Percentiles rank a stretch among this genome's conserved stretches.
Conservation (phyloP, 2,113 vertebrate species). For the Brachyistius frenatus region DNA sequence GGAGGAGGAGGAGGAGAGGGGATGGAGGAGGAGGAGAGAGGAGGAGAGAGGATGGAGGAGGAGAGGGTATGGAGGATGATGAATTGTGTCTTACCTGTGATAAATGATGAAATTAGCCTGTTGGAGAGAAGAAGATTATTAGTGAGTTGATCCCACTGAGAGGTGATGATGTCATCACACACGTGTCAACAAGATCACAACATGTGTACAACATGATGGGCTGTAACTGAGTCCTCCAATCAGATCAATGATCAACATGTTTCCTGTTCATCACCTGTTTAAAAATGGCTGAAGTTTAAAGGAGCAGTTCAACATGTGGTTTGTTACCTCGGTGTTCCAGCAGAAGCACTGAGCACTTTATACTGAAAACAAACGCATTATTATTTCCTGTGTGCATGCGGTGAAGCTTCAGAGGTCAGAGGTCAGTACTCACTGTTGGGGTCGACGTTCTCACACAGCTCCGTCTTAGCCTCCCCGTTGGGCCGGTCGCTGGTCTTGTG, state of each 20-base stretch:
- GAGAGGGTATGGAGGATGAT: constrained; percentile 73
- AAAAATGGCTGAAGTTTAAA: too few species aligned
- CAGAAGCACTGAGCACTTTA: too few species aligned
- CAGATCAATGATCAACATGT: too few species aligned
- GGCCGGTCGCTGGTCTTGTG: constrained; percentile 96
- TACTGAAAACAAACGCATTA: too few species aligned
- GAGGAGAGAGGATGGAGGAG: constrained; percentile 63
- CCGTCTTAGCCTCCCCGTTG: constrained; percentile 97
- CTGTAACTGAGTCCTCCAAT: too few species aligned
- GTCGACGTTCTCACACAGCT: constrained; percentile 94
- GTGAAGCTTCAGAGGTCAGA: too few species aligned
- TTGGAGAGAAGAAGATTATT: constrained; percentile 69
- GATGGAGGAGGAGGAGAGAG: constrained; percentile 65
- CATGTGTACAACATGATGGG: too few species aligned
- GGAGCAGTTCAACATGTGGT: too few species aligned
- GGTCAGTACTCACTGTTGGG: constrained; percentile 91
- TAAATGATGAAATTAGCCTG: constrained; percentile 82
- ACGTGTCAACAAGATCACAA: constrained; percentile 11
- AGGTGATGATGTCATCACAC: constrained; percentile 53
- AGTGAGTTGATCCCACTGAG: constrained; percentile 59
- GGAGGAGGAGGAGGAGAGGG: background rate
- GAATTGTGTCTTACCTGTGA: constrained; percentile 81
- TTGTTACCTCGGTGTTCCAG: too few species aligned
- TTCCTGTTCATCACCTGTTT: too few species aligned
- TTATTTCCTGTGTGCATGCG: too few species aligned